Percentiles rank a stretch among this genome's conserved stretches.
These are phyloP conservation scores for Umimayanthus chanpuru DNA, from an alignment of 92 coral and sea anemone species.

Conservation along the genomic window DNA sequence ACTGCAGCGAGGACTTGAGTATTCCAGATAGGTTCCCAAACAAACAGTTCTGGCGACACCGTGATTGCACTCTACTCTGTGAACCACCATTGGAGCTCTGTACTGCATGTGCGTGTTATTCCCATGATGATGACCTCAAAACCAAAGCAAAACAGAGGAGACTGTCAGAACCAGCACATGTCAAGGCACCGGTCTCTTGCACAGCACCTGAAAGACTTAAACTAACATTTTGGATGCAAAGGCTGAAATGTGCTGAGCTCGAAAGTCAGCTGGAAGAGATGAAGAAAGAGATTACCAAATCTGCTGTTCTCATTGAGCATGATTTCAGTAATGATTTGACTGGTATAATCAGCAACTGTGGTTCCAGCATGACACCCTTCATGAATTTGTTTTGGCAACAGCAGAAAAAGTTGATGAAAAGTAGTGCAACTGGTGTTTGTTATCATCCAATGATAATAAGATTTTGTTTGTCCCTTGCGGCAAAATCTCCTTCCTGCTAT, in stretches of 20 bases:
- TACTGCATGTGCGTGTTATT: conserved; percentile 39
- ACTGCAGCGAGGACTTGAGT: conserved; percentile 16
- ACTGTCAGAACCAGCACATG: conserved; percentile 60
- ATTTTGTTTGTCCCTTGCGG: conserved; percentile 58
- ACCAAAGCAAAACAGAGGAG: conserved; percentile 45
- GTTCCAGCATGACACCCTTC: conserved; percentile 41
- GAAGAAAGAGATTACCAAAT: conserved; percentile 59
- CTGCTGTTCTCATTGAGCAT: conserved; percentile 8
- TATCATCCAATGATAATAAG: conserved; percentile 60
- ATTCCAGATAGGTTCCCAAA: conserved; percentile 17
- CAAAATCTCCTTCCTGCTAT: conserved; percentile 65
- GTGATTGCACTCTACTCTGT: conserved; percentile 48
- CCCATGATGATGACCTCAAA: conserved; percentile 43
- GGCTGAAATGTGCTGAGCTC: conserved; percentile 66
- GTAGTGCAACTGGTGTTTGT: conserved; percentile 50
- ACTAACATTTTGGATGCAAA: conserved; percentile 60
- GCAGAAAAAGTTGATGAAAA: conserved; percentile 52
- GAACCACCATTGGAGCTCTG: conserved; percentile 30
- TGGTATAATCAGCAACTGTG: conserved; percentile 41
- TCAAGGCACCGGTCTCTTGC: conserved; percentile 49
- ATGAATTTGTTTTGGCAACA: conserved; percentile 67
- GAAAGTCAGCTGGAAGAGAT: conserved; percentile 57
- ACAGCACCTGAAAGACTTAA: conserved; percentile 64
- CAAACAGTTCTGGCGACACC: conserved; percentile 48
- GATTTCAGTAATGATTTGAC: conserved; percentile 55